Conservation (phyloP, 2,888 invertebrate genomes). For the Poecilobothrus nobilitatus region DNA sequence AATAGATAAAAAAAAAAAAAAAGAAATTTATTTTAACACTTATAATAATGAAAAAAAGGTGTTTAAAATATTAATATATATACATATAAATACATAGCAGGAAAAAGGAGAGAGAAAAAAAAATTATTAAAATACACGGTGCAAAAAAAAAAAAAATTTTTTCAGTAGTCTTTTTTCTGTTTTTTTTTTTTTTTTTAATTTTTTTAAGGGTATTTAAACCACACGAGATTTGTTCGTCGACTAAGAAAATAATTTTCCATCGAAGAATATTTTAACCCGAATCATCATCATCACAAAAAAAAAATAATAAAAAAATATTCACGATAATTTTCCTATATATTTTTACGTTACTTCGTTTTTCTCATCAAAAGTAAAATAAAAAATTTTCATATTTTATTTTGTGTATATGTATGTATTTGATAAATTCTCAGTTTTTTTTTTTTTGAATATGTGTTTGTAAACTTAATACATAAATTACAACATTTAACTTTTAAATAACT, state of each 20-base stretch:
- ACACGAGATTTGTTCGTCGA: constrained; percentile 9
- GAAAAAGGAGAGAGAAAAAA: constrained; percentile 3
- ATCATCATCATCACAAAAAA: not conserved
- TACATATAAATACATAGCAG: not conserved
- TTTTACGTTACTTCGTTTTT: not conserved
- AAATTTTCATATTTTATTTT: too few relatives aligned
- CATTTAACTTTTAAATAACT: too few relatives aligned
- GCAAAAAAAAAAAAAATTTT: not conserved
- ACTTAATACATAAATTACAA: too few relatives aligned
- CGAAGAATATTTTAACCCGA: not conserved
- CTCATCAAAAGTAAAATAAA: too few relatives aligned
- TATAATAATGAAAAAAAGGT: too few relatives aligned
- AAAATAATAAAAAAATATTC: too few relatives aligned
- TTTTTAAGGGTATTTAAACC: not conserved
- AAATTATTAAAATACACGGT: not conserved
- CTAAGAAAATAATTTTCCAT: constrained; percentile 1
- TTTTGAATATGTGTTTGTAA: too few relatives aligned
- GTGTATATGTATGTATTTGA: too few relatives aligned
- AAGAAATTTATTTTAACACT: too few relatives aligned
- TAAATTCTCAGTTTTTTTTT: too few relatives aligned
- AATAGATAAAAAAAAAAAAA: too few relatives aligned
- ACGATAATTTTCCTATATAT: not conserved
- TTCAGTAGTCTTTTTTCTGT: too few relatives aligned
- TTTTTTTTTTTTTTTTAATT: not conserved
- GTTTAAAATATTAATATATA: not conserved